These are phyloP conservation scores for Scolopax bukidnonensis DNA, from an alignment of 2,797 vertebrate species.

Conservation along the genomic window DNA sequence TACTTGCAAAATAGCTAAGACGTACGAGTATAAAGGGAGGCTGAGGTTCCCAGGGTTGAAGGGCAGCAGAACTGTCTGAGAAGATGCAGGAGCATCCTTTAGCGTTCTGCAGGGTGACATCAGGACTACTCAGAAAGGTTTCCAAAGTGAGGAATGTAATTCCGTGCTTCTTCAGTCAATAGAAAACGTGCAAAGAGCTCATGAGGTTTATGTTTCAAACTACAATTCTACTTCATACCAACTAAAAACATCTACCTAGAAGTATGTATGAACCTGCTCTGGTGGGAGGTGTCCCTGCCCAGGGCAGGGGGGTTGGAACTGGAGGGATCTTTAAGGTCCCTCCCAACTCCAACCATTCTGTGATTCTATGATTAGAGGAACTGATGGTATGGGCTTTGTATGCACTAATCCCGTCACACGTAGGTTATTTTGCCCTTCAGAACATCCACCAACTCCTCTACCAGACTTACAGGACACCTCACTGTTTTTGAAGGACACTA, in stretches of 20 bases:
- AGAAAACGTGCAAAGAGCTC: background rate
- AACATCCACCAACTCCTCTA: background rate
- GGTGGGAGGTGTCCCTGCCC: too few species aligned
- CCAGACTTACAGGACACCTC: background rate
- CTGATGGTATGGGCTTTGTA: accelerated
- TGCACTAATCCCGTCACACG: accelerated
- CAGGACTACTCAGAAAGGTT: background rate
- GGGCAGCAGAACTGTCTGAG: background rate
- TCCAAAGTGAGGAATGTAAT: background rate
- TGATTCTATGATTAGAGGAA: background rate
- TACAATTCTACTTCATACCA: background rate
- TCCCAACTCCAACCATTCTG: too few species aligned
- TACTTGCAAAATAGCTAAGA: background rate
- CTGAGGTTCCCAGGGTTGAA: background rate
- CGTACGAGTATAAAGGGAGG: background rate
- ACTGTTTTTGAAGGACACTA: background rate
- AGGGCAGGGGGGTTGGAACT: too few species aligned
- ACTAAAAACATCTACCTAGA: background rate
- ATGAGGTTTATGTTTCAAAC: background rate
- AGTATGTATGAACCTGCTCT: background rate
- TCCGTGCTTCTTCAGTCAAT: background rate
- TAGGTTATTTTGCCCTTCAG: background rate
- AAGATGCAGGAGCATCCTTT: background rate
- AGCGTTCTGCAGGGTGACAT: background rate
- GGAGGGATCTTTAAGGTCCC: too few species aligned